These are phyloP conservation scores for Catostylus mosaicus DNA, from an alignment of 30 jellyfish, hydroid and myxozoan genomes.

Conservation along the genomic window DNA sequence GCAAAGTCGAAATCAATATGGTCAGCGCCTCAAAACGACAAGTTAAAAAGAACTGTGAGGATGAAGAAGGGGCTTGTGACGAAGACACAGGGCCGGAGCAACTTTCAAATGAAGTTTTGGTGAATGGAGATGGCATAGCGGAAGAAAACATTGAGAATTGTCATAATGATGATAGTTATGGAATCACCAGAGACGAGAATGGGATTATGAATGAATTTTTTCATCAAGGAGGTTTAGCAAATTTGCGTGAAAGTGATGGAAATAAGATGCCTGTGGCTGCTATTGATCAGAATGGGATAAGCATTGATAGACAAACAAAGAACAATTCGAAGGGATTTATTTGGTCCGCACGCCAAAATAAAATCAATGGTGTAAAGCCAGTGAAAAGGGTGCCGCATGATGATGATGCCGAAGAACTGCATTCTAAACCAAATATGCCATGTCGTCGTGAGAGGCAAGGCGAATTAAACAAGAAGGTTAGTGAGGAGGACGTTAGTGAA, in stretches of 20 bases:
- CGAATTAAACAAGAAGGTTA: not conserved
- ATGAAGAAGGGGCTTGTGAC: not conserved
- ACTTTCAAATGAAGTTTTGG: not conserved
- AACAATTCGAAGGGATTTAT: conserved; percentile 11
- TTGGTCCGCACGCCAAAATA: conserved; percentile 50
- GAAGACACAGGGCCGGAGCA: not conserved
- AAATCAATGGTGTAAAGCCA: conserved; percentile 42
- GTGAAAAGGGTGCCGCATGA: conserved; percentile 15
- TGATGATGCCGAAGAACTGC: conserved; percentile 1
- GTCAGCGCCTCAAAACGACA: not conserved
- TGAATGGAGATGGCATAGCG: not conserved
- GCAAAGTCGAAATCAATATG: conserved; percentile 16
- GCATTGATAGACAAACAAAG: conserved; percentile 21
- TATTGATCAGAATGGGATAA: conserved; percentile 8
- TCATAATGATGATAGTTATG: not conserved
- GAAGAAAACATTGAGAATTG: not conserved
- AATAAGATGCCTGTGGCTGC: conserved; percentile 20
- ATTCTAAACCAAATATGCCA: not conserved
- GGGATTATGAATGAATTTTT: conserved; percentile 2
- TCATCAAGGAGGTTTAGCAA: conserved; percentile 1
- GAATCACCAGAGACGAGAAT: conserved; percentile 5
- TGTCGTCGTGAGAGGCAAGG: not conserved
- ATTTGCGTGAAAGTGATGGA: conserved; percentile 12
- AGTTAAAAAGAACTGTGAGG: not conserved
- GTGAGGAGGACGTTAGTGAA: not conserved